phyloP scores from a whole-genome alignment of 2,797 vertebrate genomes.

The Pangasius krempfi region DNA sequence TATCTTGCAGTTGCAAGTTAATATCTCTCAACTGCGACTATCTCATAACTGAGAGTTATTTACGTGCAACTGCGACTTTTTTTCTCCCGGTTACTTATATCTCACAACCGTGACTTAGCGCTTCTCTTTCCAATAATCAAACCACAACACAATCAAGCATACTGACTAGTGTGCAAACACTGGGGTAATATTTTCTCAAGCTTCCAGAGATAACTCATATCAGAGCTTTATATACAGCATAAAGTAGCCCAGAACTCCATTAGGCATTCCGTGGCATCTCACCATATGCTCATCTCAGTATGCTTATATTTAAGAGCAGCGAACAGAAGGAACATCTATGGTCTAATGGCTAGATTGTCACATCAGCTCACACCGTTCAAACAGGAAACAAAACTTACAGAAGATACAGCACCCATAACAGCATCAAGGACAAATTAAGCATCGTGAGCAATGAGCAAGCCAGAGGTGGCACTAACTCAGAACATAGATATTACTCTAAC shows the following conservation, averaged over 20 bases:
- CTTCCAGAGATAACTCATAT: neutral
- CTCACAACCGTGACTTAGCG: neutral
- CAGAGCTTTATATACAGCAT: neutral
- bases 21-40: neutral
- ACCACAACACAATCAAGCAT: neutral
- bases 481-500: neutral
- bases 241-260: neutral
- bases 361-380: neutral
- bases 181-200: neutral
- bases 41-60: neutral
- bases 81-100: neutral
- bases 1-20: neutral
- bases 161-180: neutral
- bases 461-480: neutral
- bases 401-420: neutral
- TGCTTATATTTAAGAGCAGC: neutral
- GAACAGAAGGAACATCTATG: constrained; percentile 25
- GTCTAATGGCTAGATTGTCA: neutral
- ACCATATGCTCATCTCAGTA: neutral
- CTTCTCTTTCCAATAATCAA: neutral
- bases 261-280: neutral
- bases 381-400: neutral
- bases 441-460: neutral
- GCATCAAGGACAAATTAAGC: neutral
- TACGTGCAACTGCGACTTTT: neutral